Evolutionary conservation across 2,797 vertebrate genomes (phyloP), one percentile per base, ranked within the genome.

Genomic region (Echeneis naucrates): DNA sequence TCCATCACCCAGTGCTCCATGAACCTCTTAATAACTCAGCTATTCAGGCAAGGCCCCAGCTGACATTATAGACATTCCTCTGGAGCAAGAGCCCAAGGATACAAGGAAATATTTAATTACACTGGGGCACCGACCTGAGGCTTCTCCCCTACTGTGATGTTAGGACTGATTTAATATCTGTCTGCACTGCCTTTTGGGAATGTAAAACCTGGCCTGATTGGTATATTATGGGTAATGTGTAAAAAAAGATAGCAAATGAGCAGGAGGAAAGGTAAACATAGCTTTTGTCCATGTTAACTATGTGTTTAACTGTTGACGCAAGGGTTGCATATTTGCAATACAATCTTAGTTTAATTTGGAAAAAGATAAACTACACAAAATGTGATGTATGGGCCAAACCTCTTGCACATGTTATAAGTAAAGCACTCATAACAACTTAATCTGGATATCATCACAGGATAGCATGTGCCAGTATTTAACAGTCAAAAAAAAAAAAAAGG

Each of bases 41-140:
- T 70, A 82, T 77, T 82, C 66, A 74, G 60, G 40, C 71, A 17
- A 10, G 70, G 52, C 66, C 84, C 47, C 69, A 40, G 65, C 50
- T 54, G 81, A 54, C 84, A 91, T 83, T 69, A 72, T 57, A 73
- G 62, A 85, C 84, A 92, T 90, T 92, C 88, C 87, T 85, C 70
- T 27, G 26, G 63, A 84, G 76, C 80, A 47, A n/a, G 48, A 81
- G 72, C 68, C 42, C 78, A 55, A 8, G 37, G 82, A 87, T 79
- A 85, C 69, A 26, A 75, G 72, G 80, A 90, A 84, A 77, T 76
- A 85, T 88, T 85, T 82, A 74, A 85, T 89, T 86, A 83, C 73
- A 72, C 32, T 50, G 32, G 52, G 69, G 64, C 68, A 58, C 56
- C 21, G 21, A 58, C 65, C 68, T 54, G 35, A 77, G 72, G 65